phyloP scores from a whole-genome alignment of 2,888 invertebrate species.

The Resseliella maxima region DNA sequence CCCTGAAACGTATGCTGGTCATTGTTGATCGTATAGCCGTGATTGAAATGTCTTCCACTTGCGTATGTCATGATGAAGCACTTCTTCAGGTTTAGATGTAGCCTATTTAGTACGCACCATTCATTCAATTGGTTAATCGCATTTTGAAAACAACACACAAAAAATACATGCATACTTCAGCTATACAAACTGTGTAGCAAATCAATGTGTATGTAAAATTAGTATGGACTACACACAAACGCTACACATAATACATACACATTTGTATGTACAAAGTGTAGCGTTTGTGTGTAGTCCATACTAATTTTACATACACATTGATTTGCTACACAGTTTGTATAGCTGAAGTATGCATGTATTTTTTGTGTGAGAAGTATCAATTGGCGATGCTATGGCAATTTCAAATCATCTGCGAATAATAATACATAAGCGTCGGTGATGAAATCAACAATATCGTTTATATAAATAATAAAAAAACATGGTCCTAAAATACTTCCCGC shows the following conservation, averaged over 20 bases:
- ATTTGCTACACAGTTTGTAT: too few relatives aligned
- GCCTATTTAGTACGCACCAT: not conserved
- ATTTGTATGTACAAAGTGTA: too few relatives aligned
- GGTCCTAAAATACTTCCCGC: constrained; percentile 51
- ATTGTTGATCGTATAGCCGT: not conserved
- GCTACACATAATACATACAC: too few relatives aligned
- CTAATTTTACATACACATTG: too few relatives aligned
- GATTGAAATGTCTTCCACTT: not conserved
- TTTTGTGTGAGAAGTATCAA: not conserved
- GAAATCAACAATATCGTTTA: not conserved
- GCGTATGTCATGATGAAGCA: not conserved
- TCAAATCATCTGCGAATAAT: constrained; percentile 46
- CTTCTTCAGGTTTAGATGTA: not conserved
- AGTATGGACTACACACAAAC: too few relatives aligned
- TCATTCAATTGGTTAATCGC: not conserved
- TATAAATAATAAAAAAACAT: not conserved
- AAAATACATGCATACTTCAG: too few relatives aligned
- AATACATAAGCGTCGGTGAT: not conserved
- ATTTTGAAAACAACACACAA: not conserved
- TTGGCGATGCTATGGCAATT: not conserved
- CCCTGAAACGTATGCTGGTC: too few relatives aligned
- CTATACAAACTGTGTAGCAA: too few relatives aligned
- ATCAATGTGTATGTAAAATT: too few relatives aligned
- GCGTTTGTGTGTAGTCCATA: too few relatives aligned
- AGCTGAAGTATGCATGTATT: too few relatives aligned